phyloP scores from a whole-genome alignment of 2,113 vertebrate genomes.

The Xyrauchen texanus region DNA sequence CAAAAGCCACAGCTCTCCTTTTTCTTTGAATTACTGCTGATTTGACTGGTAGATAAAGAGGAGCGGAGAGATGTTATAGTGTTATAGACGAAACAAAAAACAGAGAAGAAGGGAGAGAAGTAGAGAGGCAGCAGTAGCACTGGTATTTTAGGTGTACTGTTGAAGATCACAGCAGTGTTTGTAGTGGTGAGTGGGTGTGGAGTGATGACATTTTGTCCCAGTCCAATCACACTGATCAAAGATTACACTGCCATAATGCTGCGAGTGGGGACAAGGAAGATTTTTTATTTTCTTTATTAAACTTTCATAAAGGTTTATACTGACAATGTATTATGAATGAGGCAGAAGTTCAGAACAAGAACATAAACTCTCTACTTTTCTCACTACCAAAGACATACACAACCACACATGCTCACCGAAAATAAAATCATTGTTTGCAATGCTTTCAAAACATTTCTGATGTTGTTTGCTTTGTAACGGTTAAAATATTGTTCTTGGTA shows the following conservation, averaged over 20 bases:
- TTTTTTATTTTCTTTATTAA: conserved; percentile 63
- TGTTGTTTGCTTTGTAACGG: conserved; percentile 39
- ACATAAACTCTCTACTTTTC: conserved; percentile 57
- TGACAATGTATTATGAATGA: conserved; percentile 66
- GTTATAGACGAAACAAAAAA: not conserved
- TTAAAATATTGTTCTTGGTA: conserved; percentile 59
- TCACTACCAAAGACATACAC: conserved; percentile 38
- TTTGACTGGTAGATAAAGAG: not conserved
- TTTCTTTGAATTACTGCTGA: not conserved
- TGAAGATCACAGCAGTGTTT: conserved; percentile 55
- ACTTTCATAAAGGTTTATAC: conserved; percentile 66
- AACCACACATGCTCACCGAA: conserved; percentile 14
- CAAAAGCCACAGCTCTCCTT: not conserved
- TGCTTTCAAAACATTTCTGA: conserved; percentile 40
- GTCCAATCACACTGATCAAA: conserved; percentile 61
- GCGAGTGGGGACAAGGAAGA: conserved; percentile 46
- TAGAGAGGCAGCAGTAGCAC: not conserved
- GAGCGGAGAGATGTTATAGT: not conserved
- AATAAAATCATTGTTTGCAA: conserved; percentile 22
- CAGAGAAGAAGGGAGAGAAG: not conserved
- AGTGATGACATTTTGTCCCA: conserved; percentile 41
- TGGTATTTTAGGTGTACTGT: conserved; percentile 42
- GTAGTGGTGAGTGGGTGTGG: conserved; percentile 13
- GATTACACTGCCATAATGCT: conserved; percentile 61
- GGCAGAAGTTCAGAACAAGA: conserved; percentile 69